These are phyloP conservation scores for Heliconius erato DNA, from an alignment of 2,888 invertebrate species.

Conservation along the genomic window DNA sequence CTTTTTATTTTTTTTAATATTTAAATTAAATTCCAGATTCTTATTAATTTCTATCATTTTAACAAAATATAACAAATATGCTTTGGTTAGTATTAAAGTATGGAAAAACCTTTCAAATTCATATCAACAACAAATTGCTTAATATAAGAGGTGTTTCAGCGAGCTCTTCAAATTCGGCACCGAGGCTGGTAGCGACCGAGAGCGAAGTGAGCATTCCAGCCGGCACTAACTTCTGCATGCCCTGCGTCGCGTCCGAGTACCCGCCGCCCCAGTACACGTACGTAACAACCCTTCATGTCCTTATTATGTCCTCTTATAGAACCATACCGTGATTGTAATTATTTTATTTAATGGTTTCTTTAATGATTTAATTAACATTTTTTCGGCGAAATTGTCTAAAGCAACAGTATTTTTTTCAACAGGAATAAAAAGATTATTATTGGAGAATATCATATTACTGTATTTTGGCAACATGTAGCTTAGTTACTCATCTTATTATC, in stretches of 20 bases:
- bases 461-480: too few relatives aligned
- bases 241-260: conserved; percentile 88
- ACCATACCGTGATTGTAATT: not conserved
- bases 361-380: not conserved
- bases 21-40: too few relatives aligned
- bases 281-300: conserved; percentile 43
- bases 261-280: conserved; percentile 88
- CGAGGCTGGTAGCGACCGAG: conserved; percentile 84
- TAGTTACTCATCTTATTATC: too few relatives aligned
- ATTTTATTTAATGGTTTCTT: not conserved
- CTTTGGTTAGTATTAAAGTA: not conserved
- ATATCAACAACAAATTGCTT: not conserved
- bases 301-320: not conserved
- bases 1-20: too few relatives aligned
- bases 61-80: not conserved
- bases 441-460: too few relatives aligned
- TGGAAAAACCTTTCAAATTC: not conserved
- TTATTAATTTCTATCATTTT: not conserved
- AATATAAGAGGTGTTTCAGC: conserved; percentile 51
- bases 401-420: not conserved
- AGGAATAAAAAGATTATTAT: too few relatives aligned
- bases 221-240: conserved; percentile 87
- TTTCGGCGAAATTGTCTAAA: not conserved
- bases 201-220: conserved; percentile 82
- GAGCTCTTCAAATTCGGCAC: conserved; percentile 77